These are phyloP conservation scores for Hypothenemus hampei DNA, from an alignment of 1,140 invertebrate genomes.

Conservation along the genomic window DNA sequence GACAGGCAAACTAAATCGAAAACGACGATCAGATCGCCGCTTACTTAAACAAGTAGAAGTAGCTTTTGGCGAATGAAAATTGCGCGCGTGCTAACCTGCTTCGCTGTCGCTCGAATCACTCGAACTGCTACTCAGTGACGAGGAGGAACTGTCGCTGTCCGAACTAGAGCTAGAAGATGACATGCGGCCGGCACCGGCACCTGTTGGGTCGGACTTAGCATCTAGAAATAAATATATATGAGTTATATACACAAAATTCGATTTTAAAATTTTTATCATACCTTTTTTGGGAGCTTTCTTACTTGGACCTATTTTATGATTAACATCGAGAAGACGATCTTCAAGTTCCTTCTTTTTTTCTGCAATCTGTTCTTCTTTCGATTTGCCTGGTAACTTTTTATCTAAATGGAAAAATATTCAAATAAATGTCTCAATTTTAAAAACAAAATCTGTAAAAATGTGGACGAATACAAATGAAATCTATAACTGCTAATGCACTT, in stretches of 20 bases:
- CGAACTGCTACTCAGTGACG: slow-evolving; percentile 63
- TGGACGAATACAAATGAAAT: no score
- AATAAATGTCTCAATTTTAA: no score
- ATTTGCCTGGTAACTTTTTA: slow-evolving; percentile 85
- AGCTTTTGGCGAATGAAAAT: no score
- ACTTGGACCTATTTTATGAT: slow-evolving; percentile 74
- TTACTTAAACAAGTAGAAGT: no score
- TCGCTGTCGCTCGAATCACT: slow-evolving; percentile 82
- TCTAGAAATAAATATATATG: slow-evolving; percentile 48
- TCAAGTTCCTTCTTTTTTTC: slow-evolving; percentile 95
- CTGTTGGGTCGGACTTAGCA: slow-evolving; percentile 57
- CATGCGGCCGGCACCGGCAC: slow-evolving; percentile 59
- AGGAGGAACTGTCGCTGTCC: slow-evolving; percentile 66
- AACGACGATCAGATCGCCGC: not conserved
- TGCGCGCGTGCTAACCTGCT: slow-evolving; percentile 71
- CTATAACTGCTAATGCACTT: no score
- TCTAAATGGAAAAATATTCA: slow-evolving; percentile 58
- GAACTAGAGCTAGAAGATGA: slow-evolving; percentile 74
- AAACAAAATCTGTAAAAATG: no score
- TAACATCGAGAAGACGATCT: slow-evolving; percentile 88
- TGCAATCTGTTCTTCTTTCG: slow-evolving; percentile 90
- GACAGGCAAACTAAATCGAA: not conserved
- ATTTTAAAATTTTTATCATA: slow-evolving; percentile 41
- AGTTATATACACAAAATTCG: slow-evolving; percentile 1
- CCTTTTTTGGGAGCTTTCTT: slow-evolving; percentile 84